phyloP scores from a whole-genome alignment of 2,113 vertebrate species.

The Clinocottus analis region DNA sequence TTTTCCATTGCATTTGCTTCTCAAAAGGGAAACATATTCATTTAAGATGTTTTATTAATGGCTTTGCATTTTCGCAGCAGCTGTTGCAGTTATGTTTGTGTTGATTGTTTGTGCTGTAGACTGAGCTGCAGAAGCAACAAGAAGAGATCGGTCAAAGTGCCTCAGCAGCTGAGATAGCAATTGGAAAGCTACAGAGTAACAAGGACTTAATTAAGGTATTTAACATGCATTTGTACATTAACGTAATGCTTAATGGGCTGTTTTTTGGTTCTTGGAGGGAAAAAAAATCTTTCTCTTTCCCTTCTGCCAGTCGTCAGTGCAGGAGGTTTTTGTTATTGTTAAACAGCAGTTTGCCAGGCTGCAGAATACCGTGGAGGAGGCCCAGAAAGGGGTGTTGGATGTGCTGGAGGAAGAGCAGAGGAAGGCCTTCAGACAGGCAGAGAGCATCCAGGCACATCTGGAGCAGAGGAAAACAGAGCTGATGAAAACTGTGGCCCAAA shows the following conservation, averaged over 20 bases:
- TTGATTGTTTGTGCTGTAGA: slow-evolving; percentile 63
- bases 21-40: background rate
- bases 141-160: slow-evolving; percentile 73
- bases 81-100: slow-evolving; percentile 20
- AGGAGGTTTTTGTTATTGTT: slow-evolving; percentile 74
- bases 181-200: slow-evolving; percentile 82
- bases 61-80: background rate
- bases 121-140: slow-evolving; percentile 74
- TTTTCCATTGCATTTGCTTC: too few species aligned
- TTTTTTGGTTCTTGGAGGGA: background rate
- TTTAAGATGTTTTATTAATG: background rate
- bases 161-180: slow-evolving; percentile 78
- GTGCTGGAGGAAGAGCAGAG: slow-evolving; percentile 81
- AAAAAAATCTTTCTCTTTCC: too few species aligned
- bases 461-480: slow-evolving; percentile 75
- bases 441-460: slow-evolving; percentile 81
- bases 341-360: slow-evolving; percentile 82
- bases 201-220: slow-evolving; percentile 79
- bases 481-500: slow-evolving; percentile 70
- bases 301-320: slow-evolving; percentile 78
- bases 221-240: too few species aligned
- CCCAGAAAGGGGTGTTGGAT: slow-evolving; percentile 65
- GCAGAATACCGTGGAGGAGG: slow-evolving; percentile 72
- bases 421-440: slow-evolving; percentile 76
- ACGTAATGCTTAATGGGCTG: background rate